Conservation (phyloP, 2,888 invertebrate species). For the Torymus texanus region DNA sequence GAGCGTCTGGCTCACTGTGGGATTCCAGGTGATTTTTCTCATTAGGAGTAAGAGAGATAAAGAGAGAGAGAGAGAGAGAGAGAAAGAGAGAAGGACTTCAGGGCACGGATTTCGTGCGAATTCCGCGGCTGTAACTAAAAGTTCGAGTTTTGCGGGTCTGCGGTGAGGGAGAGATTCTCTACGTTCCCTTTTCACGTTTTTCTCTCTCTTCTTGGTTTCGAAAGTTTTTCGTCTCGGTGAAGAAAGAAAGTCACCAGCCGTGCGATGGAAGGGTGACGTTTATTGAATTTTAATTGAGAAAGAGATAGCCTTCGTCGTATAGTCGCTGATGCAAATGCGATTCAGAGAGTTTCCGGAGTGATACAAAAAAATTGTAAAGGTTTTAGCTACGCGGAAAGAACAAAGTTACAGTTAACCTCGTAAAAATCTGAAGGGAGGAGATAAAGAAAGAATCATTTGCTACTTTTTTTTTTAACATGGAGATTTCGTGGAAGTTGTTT, state of each 20-base stretch:
- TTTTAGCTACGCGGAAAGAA: too few species aligned
- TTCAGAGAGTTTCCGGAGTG: too few species aligned
- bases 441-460: too few species aligned
- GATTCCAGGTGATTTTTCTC: conserved; percentile 47
- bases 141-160: not conserved
- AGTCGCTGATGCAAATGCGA: too few species aligned
- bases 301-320: too few species aligned
- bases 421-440: too few species aligned
- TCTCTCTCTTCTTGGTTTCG: not conserved
- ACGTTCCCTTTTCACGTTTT: too few species aligned
- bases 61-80: not conserved
- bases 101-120: conserved; percentile 9
- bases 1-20: not conserved
- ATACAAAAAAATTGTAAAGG: too few species aligned
- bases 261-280: not conserved
- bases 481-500: too few species aligned
- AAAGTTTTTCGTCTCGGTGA: conserved; percentile 14
- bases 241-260: not conserved
- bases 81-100: not conserved
- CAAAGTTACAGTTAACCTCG: too few species aligned
- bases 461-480: too few species aligned
- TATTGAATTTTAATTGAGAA: conserved; percentile 4
- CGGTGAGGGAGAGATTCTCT: too few species aligned
- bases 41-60: conserved; percentile 8
- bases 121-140: conserved; percentile 18